phyloP scores from a whole-genome alignment of 2,888 invertebrate species.

The Aphidius colemani region DNA sequence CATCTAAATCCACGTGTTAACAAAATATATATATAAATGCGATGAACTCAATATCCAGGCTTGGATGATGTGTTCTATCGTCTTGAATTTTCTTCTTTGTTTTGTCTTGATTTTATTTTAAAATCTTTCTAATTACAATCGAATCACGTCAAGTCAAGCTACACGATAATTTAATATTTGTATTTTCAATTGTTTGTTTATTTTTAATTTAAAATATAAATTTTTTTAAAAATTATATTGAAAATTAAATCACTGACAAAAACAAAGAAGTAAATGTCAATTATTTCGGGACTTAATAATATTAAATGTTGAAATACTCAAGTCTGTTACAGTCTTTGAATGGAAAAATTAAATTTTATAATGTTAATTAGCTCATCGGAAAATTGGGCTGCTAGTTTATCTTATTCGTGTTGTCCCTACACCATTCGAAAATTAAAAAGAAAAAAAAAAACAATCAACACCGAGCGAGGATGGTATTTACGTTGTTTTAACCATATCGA shows the following conservation, averaged over 20 bases:
- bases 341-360: too few relatives aligned
- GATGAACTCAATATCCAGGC: background rate
- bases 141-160: too few relatives aligned
- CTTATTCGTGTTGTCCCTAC: constrained; percentile 33
- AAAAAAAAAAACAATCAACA: background rate
- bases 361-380: constrained; percentile 30
- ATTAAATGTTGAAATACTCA: too few relatives aligned
- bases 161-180: too few relatives aligned
- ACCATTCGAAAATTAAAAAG: constrained; percentile 22
- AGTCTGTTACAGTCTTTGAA: too few relatives aligned
- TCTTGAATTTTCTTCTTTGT: constrained; percentile 30
- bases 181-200: too few relatives aligned
- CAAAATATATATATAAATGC: background rate
- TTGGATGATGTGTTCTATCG: constrained; percentile 31
- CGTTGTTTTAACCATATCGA: too few relatives aligned
- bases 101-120: constrained; percentile 14
- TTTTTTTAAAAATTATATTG: constrained; percentile 18
- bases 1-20: too few relatives aligned
- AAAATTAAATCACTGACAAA: constrained; percentile 33
- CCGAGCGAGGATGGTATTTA: constrained; percentile 32
- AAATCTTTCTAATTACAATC: background rate
- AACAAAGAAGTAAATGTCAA: constrained; percentile 41
- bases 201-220: background rate
- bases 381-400: constrained; percentile 24
- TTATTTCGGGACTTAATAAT: constrained; percentile 29